Conservation (phyloP, 2,888 invertebrate genomes). For the Trichogramma evanescens region DNA sequence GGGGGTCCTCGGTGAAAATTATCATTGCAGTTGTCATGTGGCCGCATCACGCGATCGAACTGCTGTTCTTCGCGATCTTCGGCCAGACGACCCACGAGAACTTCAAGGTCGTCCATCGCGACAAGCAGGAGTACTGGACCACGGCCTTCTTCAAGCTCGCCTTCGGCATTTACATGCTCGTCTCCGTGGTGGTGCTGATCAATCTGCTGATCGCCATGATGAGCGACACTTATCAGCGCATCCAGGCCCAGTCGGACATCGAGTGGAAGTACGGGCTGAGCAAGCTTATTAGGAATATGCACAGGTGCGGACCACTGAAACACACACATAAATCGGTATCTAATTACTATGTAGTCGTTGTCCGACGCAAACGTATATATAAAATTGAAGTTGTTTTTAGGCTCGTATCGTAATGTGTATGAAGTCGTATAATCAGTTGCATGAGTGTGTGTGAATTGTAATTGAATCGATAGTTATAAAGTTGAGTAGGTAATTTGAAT, state of each 20-base stretch:
- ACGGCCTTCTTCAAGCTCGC: conserved; percentile 80
- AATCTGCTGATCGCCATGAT: conserved; percentile 99
- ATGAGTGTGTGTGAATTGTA: too few species aligned
- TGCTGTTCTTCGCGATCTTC: conserved; percentile 98
- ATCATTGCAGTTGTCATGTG: conserved; percentile 75
- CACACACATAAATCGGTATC: neutral
- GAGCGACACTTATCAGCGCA: conserved; percentile 99
- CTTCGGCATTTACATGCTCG: conserved; percentile 95
- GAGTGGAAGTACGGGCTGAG: conserved; percentile 99
- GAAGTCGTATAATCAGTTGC: too few species aligned
- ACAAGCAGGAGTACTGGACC: conserved; percentile 73
- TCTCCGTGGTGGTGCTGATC: conserved; percentile 97
- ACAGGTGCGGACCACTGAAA: conserved; percentile 45
- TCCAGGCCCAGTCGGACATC: conserved; percentile 98
- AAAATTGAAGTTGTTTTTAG: too few species aligned
- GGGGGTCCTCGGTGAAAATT: neutral
- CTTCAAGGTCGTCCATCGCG: conserved; percentile 61
- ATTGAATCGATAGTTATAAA: too few species aligned
- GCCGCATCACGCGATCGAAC: conserved; percentile 88
- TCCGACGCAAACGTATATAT: neutral
- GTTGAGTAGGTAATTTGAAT: too few species aligned
- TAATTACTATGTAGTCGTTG: too few species aligned
- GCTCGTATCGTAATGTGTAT: too few species aligned
- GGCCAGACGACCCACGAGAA: conserved; percentile 83
- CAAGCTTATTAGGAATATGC: conserved; percentile 97